These are phyloP conservation scores for Aphyosemion australe DNA, from an alignment of 2,113 vertebrate genomes.

Conservation along the genomic window DNA sequence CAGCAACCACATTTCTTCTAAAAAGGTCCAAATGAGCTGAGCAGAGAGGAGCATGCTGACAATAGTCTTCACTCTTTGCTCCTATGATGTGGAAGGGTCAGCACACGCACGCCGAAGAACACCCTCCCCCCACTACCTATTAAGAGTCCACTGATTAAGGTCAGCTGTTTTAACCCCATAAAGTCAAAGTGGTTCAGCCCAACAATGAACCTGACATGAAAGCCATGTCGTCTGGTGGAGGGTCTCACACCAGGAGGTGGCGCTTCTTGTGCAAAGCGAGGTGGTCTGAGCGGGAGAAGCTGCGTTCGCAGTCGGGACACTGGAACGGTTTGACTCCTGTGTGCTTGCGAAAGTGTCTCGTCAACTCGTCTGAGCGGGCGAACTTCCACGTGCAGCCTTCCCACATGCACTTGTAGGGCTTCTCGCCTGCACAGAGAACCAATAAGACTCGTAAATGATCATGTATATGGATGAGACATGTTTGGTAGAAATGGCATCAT, in stretches of 20 bases:
- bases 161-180: constrained; percentile 29
- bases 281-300: constrained; percentile 97
- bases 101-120: constrained; percentile 57
- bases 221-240: constrained; percentile 23
- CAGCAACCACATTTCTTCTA: constrained; percentile 14
- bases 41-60: constrained; percentile 10
- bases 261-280: constrained; percentile 97
- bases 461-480: neutral
- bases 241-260: constrained; percentile 84
- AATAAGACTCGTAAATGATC: neutral
- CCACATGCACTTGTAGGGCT: constrained; percentile 98
- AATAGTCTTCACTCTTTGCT: constrained; percentile 31
- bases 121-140: constrained; percentile 36
- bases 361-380: constrained; percentile 97
- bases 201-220: constrained; percentile 21
- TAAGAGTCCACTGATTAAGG: constrained; percentile 33
- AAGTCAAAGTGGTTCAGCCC: constrained; percentile 59
- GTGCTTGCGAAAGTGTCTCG: constrained; percentile 98
- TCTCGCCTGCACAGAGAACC: constrained; percentile 84
- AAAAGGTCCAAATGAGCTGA: constrained; percentile 18
- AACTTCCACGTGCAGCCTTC: constrained; percentile 99
- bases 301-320: constrained; percentile 97
- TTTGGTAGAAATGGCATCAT: neutral
- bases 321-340: constrained; percentile 98
- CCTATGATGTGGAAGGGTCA: constrained; percentile 45